Percentiles rank a stretch among this genome's conserved stretches.
Conservation (phyloP, 1,140 invertebrate genomes). For the Trichoplusia ni region DNA sequence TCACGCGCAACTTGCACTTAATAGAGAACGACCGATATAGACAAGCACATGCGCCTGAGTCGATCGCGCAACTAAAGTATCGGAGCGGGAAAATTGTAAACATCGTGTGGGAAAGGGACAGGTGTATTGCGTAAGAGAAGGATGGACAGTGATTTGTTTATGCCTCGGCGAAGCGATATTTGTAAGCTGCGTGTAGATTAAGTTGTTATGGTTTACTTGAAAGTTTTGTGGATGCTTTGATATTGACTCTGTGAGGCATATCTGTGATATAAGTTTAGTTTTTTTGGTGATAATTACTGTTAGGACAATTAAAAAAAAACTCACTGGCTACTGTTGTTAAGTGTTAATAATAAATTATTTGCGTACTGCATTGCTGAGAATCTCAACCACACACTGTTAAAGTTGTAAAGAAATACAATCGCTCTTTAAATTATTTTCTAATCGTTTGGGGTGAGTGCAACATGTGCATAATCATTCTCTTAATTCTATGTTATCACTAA, state of each 20-base stretch:
- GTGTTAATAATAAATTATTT: neutral
- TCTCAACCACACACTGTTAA: too few species aligned
- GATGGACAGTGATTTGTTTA: constrained; percentile 53
- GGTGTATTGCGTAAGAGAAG: constrained; percentile 40
- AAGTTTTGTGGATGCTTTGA: neutral
- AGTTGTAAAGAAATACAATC: too few species aligned
- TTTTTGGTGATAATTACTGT: neutral
- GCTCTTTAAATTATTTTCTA: too few species aligned
- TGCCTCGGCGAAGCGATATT: constrained; percentile 37
- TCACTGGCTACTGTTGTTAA: too few species aligned
- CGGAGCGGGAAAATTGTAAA: constrained; percentile 62
- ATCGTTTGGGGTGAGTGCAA: too few species aligned
- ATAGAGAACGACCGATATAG: constrained; percentile 40
- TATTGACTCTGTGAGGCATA: constrained; percentile 30
- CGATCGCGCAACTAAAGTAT: constrained; percentile 45
- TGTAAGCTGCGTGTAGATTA: constrained; percentile 40
- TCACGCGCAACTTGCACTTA: constrained; percentile 2
- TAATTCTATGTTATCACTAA: too few species aligned
- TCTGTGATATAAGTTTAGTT: neutral
- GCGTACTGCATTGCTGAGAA: too few species aligned
- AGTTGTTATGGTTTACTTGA: neutral
- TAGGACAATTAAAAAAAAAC: too few species aligned
- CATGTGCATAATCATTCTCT: too few species aligned
- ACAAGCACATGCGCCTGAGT: constrained; percentile 45
- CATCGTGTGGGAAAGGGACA: constrained; percentile 48